Percentiles rank a stretch among this genome's conserved stretches.
Evolutionary conservation across 2,888 invertebrate genomes (phyloP).

Genomic region (Agrochola litura): DNA sequence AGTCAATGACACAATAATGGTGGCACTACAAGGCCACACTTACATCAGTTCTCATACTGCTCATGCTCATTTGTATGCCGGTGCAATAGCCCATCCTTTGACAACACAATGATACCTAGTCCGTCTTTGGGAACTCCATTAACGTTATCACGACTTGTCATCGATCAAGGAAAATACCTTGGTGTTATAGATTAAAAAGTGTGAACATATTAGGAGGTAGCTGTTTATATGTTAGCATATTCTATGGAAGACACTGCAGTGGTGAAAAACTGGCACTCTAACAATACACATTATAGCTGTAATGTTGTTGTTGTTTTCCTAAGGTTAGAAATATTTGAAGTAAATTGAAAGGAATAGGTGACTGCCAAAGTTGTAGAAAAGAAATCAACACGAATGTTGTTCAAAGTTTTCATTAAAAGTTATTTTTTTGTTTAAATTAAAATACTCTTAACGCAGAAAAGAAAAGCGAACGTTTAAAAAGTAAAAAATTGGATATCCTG

Average conservation of each 20-base stretch:
- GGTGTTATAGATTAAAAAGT: conserved; percentile 33
- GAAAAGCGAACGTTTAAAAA: too few relatives aligned
- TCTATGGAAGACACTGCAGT: background rate
- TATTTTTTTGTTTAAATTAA: too few relatives aligned
- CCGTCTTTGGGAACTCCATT: conserved; percentile 64
- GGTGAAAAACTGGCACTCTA: background rate
- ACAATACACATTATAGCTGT: background rate
- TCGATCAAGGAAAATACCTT: conserved; percentile 50
- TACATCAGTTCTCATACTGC: conserved; percentile 69
- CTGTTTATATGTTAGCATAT: conserved; percentile 1
- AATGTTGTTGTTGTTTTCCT: too few relatives aligned
- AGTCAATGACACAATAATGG: conserved; percentile 72
- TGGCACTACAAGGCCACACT: conserved; percentile 74
- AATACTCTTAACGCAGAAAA: too few relatives aligned
- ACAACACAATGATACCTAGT: conserved; percentile 69
- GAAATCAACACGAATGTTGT: too few relatives aligned
- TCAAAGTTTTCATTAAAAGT: too few relatives aligned
- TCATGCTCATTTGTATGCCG: conserved; percentile 80
- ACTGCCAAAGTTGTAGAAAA: too few relatives aligned
- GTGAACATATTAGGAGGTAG: conserved; percentile 2
- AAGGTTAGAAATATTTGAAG: too few relatives aligned
- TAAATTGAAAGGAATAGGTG: too few relatives aligned
- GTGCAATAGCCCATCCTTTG: conserved; percentile 56
- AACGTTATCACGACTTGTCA: conserved; percentile 49
- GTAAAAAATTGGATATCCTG: too few relatives aligned